Percentiles rank a stretch among this genome's conserved stretches.
These are phyloP conservation scores for Collichthys lucidus DNA, from an alignment of 2,113 vertebrate genomes.

Conservation along the genomic window DNA sequence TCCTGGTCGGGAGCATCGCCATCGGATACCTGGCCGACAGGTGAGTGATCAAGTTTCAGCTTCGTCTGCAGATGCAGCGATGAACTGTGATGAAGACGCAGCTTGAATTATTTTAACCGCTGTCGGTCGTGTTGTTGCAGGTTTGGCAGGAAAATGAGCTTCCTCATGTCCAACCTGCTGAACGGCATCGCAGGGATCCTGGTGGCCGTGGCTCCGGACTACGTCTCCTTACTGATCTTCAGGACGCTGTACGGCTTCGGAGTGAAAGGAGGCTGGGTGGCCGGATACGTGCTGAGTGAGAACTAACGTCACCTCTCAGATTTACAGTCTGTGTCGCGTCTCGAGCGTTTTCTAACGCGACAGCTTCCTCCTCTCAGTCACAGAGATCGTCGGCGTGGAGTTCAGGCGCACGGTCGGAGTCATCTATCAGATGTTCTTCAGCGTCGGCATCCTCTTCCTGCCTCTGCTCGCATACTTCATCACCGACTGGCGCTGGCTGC, in stretches of 20 bases:
- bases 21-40: conserved; percentile 95
- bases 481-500: conserved; percentile 92
- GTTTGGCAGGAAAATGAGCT: conserved; percentile 90
- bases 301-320: neutral
- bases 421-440: conserved; percentile 94
- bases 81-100: no score
- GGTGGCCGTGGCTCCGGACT: conserved; percentile 91
- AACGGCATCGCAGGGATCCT: conserved; percentile 89
- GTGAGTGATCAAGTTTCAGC: conserved; percentile 71
- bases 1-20: conserved; percentile 89
- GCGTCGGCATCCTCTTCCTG: conserved; percentile 91
- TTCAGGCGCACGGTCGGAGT: conserved; percentile 91
- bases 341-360: rapidly evolving
- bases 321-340: neutral
- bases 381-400: conserved; percentile 94
- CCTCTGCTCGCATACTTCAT: conserved; percentile 94
- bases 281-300: conserved; percentile 93
- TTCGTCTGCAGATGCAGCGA: no score
- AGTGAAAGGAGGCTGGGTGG: conserved; percentile 95
- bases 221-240: conserved; percentile 89
- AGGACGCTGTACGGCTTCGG: conserved; percentile 92
- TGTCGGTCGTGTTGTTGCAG: conserved; percentile 72
- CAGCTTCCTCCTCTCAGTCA: conserved; percentile 83
- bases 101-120: no score
- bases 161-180: conserved; percentile 89